A percentile compares a stretch with the other conserved stretches of the same genome.
phyloP scores from a whole-genome alignment of 2,113 vertebrate species.

The Oriolus oriolus region DNA sequence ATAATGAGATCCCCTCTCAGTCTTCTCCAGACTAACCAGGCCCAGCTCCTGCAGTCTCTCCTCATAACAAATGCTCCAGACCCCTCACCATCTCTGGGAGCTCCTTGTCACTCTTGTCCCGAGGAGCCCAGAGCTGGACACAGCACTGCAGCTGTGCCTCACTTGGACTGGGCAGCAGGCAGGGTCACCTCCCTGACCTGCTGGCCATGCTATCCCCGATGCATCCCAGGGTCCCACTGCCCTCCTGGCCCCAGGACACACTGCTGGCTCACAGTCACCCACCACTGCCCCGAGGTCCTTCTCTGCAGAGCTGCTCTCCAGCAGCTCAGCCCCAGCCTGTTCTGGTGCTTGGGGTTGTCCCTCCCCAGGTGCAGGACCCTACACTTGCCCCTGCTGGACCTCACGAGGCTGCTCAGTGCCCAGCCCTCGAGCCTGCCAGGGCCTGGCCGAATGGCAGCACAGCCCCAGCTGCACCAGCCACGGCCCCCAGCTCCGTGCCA shows the following conservation, averaged over 20 bases:
- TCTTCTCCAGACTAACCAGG: not conserved
- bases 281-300: fast-evolving
- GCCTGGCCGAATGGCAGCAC: not conserved
- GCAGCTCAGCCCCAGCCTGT: not conserved
- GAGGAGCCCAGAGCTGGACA: not conserved
- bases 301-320: not conserved
- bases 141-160: not conserved
- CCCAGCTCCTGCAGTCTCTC: not conserved
- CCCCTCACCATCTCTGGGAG: not conserved
- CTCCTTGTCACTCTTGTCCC: not conserved
- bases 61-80: not conserved
- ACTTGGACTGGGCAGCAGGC: not conserved
- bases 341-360: not conserved
- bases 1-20: not conserved
- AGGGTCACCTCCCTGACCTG: not conserved
- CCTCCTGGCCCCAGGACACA: not conserved
- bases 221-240: fast-evolving
- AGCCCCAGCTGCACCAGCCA: not conserved
- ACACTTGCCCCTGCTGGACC: not conserved
- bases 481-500: no score
- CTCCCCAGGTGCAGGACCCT: not conserved
- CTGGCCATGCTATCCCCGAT: fast-evolving
- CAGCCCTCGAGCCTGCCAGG: not conserved
- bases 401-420: not conserved
- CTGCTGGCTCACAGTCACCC: not conserved